These are phyloP conservation scores for Candoia aspera DNA, from an alignment of 2,113 vertebrate genomes.

Conservation along the genomic window DNA sequence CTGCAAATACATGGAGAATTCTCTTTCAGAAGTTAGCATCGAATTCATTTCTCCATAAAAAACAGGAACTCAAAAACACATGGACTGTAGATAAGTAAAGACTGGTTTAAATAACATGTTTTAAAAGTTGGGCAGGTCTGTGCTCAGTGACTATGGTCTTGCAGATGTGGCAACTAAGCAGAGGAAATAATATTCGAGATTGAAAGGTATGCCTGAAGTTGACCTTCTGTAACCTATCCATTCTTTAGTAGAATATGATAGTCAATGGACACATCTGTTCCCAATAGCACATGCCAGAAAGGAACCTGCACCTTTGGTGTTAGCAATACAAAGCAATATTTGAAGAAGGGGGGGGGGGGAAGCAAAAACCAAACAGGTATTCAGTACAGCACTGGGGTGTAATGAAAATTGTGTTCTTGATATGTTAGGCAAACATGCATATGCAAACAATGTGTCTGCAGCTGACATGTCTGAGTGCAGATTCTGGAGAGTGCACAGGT, in stretches of 20 bases:
- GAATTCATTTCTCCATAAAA: background rate
- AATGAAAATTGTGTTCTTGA: slow-evolving; percentile 39
- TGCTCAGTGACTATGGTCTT: slow-evolving; percentile 59
- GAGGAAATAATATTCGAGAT: slow-evolving; percentile 82
- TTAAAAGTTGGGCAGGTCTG: slow-evolving; percentile 49
- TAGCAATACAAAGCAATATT: slow-evolving; percentile 68
- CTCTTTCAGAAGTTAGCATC: background rate
- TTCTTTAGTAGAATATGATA: slow-evolving; percentile 74
- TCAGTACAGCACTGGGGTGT: slow-evolving; percentile 53
- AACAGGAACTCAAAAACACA: background rate
- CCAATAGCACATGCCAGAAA: slow-evolving; percentile 75
- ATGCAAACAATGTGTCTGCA: background rate
- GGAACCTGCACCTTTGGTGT: slow-evolving; percentile 66
- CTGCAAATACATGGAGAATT: background rate
- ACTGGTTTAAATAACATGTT: background rate
- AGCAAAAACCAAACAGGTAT: slow-evolving; percentile 49
- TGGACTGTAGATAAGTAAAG: background rate
- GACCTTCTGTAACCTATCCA: slow-evolving; percentile 67
- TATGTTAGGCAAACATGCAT: background rate
- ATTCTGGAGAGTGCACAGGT: rapidly evolving
- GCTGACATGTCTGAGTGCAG: background rate
- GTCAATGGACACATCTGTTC: slow-evolving; percentile 79
- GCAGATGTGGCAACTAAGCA: slow-evolving; percentile 72
- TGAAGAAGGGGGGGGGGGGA: background rate
- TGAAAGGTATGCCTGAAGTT: slow-evolving; percentile 72